Evolutionary conservation across 2,797 vertebrate genomes (phyloP), one percentile per base, ranked within the genome.

Genomic region (Jordanella pulchra): DNA sequence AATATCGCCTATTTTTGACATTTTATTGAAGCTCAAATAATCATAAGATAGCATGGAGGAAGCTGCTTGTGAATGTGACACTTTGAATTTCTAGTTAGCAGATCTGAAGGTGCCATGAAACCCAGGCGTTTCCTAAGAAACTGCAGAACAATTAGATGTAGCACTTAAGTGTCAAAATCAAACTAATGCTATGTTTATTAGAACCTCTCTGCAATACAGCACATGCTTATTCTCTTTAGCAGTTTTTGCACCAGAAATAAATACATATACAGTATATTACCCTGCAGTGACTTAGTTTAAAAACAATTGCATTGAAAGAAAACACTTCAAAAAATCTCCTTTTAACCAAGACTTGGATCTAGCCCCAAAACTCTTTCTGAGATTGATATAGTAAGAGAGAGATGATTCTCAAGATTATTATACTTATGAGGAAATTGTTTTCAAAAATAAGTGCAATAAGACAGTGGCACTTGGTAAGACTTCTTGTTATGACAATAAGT

Each of bases 21-120:
- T 3, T 5, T 12, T 44, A 50, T 28, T 69, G 69, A 63, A 47
- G 6, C 10, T 66, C 23, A 65, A 48, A 51, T 55, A 14, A 67
- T 69, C 32, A 68, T 39, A 35, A 76, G 42, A 39, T 76, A 65
- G 23, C 44, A 53, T 23, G 27, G 32, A 63, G 14, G 35, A 44
- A 63, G 13, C 35, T 42, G 60, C 12, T 47, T 58, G 54, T 69
- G 66, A 70, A 21, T 66, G 9, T 44, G 32, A 15, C 30, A 35
- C 48, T 76, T 42, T 70, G 3, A 71, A 30, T 66, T 12, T 1
- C 69, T 72, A 39, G 69, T 65, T 48, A 68, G 39, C 50, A 58
- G 71, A 72, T 81, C 61, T 74, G 44, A 61, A 7, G 30, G 44
- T 68, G 51, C 64, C 63, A 51, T 44, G 25, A 74, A 71, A 50